phyloP scores from a whole-genome alignment of 1,140 invertebrate genomes.

The Pemphigus obesinymphae region DNA sequence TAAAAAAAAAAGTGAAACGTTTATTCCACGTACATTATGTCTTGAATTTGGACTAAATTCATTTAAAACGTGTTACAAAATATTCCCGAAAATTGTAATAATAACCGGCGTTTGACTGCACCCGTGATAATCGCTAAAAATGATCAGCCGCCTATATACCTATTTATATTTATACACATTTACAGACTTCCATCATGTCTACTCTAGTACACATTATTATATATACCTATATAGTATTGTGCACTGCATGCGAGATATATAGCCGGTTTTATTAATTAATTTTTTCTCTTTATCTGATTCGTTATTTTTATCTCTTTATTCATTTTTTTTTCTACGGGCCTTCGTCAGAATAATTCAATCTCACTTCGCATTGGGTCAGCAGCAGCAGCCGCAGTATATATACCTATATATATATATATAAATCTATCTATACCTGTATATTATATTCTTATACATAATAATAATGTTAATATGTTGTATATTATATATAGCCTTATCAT shows the following conservation, averaged over 20 bases:
- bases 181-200: neutral
- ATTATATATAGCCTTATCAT: neutral
- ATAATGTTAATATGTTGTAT: neutral
- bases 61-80: too few species aligned
- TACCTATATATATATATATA: too few species aligned
- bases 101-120: neutral
- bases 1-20: neutral
- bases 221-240: neutral
- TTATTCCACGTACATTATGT: too few species aligned
- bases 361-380: neutral
- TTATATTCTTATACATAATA: neutral
- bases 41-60: too few species aligned
- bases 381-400: too few species aligned
- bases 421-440: too few species aligned
- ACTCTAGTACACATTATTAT: neutral
- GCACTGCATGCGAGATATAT: neutral
- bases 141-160: too few species aligned
- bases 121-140: neutral
- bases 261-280: conserved; percentile 32
- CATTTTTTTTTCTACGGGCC: neutral
- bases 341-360: conserved; percentile 2
- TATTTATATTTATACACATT: too few species aligned
- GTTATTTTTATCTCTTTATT: neutral
- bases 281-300: conserved; percentile 27
- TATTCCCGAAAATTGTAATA: too few species aligned